Evolutionary conservation across 2,113 vertebrate genomes (phyloP), one percentile per base, ranked within the genome.

Genomic region (Rhinopomastus cyanomelas): DNA sequence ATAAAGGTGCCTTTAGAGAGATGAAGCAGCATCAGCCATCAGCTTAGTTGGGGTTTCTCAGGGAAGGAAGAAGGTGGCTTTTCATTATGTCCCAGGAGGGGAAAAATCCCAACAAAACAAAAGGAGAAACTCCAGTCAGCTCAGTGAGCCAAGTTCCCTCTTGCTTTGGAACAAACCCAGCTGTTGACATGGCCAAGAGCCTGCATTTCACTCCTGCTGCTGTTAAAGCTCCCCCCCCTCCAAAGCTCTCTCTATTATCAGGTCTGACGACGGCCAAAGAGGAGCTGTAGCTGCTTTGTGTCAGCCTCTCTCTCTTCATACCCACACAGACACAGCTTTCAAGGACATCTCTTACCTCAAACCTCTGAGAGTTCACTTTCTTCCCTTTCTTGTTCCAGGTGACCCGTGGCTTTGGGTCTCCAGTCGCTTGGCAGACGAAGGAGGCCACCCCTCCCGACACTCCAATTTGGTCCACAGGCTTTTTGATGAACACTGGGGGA

Each of bases 321-420:
- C 12, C 46, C 32, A 26, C 48, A 34, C 11, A 57, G 51, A 30
- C 46, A 36, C 6, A 9, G 6, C n/a, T 36, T 34, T 53, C 23
- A 6, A 79, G 83, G 62, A 14, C 34, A 22, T 6, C 23, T 53
- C 97, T 96, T 84, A 99, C 99, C 99, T 99, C 99, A 19, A 99
- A 99, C 60, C 99, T 98, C 95, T 99, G 99, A 0, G 99, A 99
- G 95, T 99, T 99, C 90, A 99, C 99, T 88, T 99, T 99, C 96
- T 99, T 99, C 74, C 99, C 99, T 84, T 99, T 99, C 97, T 99
- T 99, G 97, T 99, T 99, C 99, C 99, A 99, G 90, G 98, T 99
- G 71, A 99, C 99, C 62, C 97, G 98, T 2, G 99, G 99, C 95
- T 99, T 99, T 27, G 99, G 99, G 92, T 99, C 98, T 2, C 99